Evolutionary conservation across 2,797 vertebrate species (phyloP), one percentile per base, ranked within the genome.

Genomic region (Micromesistius poutassou): DNA sequence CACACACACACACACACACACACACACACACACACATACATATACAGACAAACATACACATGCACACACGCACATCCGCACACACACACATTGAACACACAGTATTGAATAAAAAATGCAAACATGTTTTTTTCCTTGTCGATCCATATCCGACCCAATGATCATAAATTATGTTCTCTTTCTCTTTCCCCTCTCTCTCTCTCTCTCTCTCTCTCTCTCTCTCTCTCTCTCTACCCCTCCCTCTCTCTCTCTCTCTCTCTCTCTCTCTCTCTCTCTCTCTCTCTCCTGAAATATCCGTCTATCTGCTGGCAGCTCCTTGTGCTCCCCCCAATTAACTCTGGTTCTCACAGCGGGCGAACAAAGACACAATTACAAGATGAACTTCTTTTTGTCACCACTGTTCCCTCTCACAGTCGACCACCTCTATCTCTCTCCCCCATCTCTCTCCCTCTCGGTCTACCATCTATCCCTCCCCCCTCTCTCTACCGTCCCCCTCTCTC

Each of bases 311-410:
- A 40, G n/a, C 36, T 68, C 75, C 79, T 86, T 82, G 82, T 84
- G 82, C 79, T 30, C 8, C 80, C 80, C 75, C 77, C 73, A 86
- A 82, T 87, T 83, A 88, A 84, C 79, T 68, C 74, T 73, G 80
- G 82, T 87, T 83, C 78, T 84, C 82, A 87, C 79, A 82, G 81
- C 81, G 28, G 73, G 78, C 76, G 80, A 81, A 88, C 85, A 89
- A 68, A 68, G 62, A 68, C 62, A 88, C 79, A 84, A 84, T 87
- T 77, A 82, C 66, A 78, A 83, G 70, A 85, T 86, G 79, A 85
- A 82, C 76, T 73, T 78, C 72, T 72, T 81, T 79, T 36, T 75
- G 10, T 35, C 74, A 4, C 9, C 35, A 46, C 55, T n/a, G 55
- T 70, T 62, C 71, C 73, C 76, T 55, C 76, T 35, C 9, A 25